Conservation (phyloP, 2,797 vertebrate species). For the Neosilurus mollespiculum region DNA sequence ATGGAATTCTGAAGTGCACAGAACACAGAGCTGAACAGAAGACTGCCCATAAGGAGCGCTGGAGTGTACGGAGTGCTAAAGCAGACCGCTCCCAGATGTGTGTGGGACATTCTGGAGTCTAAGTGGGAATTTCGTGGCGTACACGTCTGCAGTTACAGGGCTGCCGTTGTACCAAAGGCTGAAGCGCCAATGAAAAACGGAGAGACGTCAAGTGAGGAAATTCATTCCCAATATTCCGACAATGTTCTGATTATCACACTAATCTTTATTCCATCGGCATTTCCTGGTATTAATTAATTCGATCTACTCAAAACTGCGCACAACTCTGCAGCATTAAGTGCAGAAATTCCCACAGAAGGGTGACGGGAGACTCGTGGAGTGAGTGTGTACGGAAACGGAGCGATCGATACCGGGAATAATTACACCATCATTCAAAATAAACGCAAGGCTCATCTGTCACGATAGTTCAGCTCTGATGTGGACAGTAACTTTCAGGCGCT, state of each 20-base stretch:
- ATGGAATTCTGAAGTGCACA: not conserved
- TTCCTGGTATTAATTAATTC: too few relatives aligned
- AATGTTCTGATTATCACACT: not conserved
- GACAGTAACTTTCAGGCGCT: not conserved
- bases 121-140: too few relatives aligned
- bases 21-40: not conserved
- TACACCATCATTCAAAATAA: conserved; percentile 16
- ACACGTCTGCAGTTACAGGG: too few relatives aligned
- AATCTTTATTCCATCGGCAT: not conserved
- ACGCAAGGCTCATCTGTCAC: not conserved
- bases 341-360: not conserved
- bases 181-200: too few relatives aligned
- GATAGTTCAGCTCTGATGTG: conserved; percentile 6
- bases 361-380: not conserved
- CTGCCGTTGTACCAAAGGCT: too few relatives aligned
- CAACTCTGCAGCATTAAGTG: not conserved
- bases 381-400: not conserved
- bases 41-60: too few relatives aligned
- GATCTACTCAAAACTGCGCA: not conserved
- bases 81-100: too few relatives aligned
- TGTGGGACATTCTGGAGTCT: too few relatives aligned
- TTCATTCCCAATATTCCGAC: not conserved
- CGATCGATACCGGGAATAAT: conserved; percentile 6
- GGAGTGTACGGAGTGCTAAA: not conserved
- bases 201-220: too few relatives aligned